Evolutionary conservation across 2,888 invertebrate species (phyloP).

Genomic region (Lasioglossum pauxillum): DNA sequence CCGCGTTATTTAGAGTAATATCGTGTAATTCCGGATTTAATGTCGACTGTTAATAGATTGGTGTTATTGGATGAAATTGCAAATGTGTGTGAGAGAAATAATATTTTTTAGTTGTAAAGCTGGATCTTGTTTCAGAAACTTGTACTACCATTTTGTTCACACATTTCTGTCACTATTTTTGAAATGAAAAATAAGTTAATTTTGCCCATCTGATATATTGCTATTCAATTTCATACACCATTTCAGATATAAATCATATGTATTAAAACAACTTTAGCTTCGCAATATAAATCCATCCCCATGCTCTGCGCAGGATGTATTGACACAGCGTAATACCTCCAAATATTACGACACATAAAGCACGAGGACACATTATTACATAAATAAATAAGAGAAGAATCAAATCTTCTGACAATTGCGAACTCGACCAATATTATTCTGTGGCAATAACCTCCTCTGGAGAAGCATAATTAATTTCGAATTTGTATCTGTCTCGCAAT

Average conservation of each 20-base stretch:
- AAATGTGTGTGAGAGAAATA: background rate
- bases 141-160: background rate
- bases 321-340: background rate
- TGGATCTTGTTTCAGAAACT: background rate
- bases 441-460: background rate
- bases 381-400: background rate
- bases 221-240: background rate
- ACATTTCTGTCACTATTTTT: background rate
- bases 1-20: background rate
- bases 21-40: background rate
- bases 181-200: background rate
- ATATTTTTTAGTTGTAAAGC: background rate
- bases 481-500: background rate
- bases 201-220: background rate
- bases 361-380: background rate
- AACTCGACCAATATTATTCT: background rate
- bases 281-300: background rate
- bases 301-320: background rate
- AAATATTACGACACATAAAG: background rate
- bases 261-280: background rate
- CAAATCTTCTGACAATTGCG: background rate
- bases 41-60: background rate
- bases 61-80: background rate
- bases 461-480: constrained; percentile 11
- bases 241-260: background rate